Base-by-base conservation (phyloP, 2,888 invertebrate genomes). In the Steinernema scapterisci region DNA sequence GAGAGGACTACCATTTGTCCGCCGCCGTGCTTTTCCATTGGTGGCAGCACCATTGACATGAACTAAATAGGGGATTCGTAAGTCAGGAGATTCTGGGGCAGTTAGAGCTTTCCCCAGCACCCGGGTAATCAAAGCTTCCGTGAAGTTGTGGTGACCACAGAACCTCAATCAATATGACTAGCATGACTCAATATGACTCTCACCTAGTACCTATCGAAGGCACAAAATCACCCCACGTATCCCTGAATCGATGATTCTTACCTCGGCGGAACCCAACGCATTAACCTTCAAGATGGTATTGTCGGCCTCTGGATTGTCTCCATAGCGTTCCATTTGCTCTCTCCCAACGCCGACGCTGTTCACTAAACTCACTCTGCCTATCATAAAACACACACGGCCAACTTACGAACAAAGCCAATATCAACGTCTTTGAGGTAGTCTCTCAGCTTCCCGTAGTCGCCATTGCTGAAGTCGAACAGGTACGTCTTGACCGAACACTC, bases 281-380 rank as follows among this genome's bases (percentile, higher is more conserved):
- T 86, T 86, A 19, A 86, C 86, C 45, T 79, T 81, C 63, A 86
- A 76, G n/a, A 86, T 82, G 56, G 82, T 82, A 7, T 75, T 63
- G 75, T 86, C 86, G 23, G 83, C 85, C 23, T 77, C 79, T 46
- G 84, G 84, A 51, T 82, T 83, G 74, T 86, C 86, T 5, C 86
- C 85, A 74, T 82, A 86, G 16, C 85, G 77, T 73, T 86, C 86
- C 27, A 86, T 70, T 45, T 83, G 79, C 54, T 85, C 83, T 19
- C 85, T 78, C 11, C 86, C 86, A 11, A 86, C 84, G n/a, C 86
- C 86, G 9, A 86, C 86, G 27, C 80, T 81, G 79, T 86, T 85
- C 31, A 86, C 86, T 84, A 44, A 44, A 44, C 45, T 11, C 52
- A 63, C 7, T 16, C 7, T 63, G 63, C n/a, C n/a, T 25, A 27